Evolutionary conservation across 1,140 invertebrate species (phyloP).

Genomic region (Pseudachorutes palmiensis): DNA sequence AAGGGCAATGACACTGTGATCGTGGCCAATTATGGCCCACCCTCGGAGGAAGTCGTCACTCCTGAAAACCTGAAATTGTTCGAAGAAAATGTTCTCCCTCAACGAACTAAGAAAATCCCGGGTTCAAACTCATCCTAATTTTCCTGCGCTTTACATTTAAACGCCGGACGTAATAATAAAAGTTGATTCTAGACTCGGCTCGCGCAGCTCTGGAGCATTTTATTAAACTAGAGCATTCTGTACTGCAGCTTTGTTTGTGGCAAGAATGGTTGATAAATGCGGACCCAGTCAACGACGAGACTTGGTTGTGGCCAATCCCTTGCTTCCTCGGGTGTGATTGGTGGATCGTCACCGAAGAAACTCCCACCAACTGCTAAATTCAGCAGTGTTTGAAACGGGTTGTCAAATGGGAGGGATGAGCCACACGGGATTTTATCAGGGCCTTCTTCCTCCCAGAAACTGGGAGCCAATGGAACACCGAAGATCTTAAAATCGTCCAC

Average conservation of each 20-base stretch:
- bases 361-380: not conserved
- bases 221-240: not conserved
- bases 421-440: not conserved
- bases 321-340: not conserved
- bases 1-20: conserved; percentile 16
- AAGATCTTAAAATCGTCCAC: not conserved
- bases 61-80: not conserved
- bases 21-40: conserved; percentile 6
- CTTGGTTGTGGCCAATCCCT: too few relatives aligned
- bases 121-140: too few relatives aligned
- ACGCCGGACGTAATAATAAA: too few relatives aligned
- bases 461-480: not conserved
- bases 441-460: not conserved
- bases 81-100: not conserved
- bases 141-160: too few relatives aligned
- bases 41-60: not conserved
- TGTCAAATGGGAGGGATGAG: not conserved
- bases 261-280: not conserved
- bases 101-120: not conserved
- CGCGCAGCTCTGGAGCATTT: not conserved
- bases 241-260: not conserved
- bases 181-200: not conserved
- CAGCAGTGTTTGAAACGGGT: not conserved
- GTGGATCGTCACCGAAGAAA: not conserved
- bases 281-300: not conserved